phyloP scores from a whole-genome alignment of 2,888 invertebrate species.

The Hoplodrina blanda region DNA sequence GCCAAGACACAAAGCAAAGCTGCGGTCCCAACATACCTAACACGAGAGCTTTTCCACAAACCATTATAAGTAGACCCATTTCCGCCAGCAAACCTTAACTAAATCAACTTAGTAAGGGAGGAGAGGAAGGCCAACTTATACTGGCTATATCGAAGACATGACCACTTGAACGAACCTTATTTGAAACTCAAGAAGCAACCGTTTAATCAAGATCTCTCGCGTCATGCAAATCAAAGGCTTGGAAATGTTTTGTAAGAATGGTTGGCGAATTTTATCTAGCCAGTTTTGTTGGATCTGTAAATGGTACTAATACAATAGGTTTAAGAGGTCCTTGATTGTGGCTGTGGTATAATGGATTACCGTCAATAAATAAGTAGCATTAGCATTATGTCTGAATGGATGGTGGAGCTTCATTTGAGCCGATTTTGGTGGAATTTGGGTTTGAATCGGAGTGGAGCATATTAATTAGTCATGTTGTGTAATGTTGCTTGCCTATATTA shows the following conservation, averaged over 20 bases:
- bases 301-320: slow-evolving; percentile 27
- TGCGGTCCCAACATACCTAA: slow-evolving; percentile 80
- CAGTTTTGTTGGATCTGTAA: slow-evolving; percentile 64
- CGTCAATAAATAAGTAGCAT: slow-evolving; percentile 86
- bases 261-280: slow-evolving; percentile 61
- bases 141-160: slow-evolving; percentile 80
- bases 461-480: slow-evolving; percentile 77
- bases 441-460: slow-evolving; percentile 70
- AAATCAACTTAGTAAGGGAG: slow-evolving; percentile 75
- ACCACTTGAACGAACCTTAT: slow-evolving; percentile 84
- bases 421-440: slow-evolving; percentile 82
- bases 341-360: slow-evolving; percentile 80
- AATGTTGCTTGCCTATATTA: slow-evolving; percentile 65
- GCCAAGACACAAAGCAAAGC: slow-evolving; percentile 74
- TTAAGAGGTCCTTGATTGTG: slow-evolving; percentile 60
- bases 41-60: slow-evolving; percentile 73
- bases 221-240: slow-evolving; percentile 58
- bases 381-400: slow-evolving; percentile 78
- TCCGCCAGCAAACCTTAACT: slow-evolving; percentile 66
- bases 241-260: slow-evolving; percentile 66
- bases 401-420: slow-evolving; percentile 78
- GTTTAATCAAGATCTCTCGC: slow-evolving; percentile 64
- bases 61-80: slow-evolving; percentile 74
- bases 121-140: slow-evolving; percentile 70
- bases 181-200: slow-evolving; percentile 77